These are phyloP conservation scores for Mycalesis mineus DNA, from an alignment of 2,888 invertebrate species.

Conservation along the genomic window DNA sequence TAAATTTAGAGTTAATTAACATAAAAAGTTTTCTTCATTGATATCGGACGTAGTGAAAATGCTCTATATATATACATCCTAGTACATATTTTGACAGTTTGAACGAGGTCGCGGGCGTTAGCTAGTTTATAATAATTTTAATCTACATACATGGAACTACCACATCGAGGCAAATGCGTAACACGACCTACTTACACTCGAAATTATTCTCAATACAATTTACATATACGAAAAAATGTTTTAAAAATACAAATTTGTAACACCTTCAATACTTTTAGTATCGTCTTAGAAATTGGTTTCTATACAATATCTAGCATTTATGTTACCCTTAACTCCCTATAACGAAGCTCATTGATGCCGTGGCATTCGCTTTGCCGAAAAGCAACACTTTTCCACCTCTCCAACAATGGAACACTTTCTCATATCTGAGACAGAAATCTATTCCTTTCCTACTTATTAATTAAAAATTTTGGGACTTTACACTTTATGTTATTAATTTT, in stretches of 20 bases:
- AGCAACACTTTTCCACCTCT: conserved; percentile 48
- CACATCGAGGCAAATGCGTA: conserved; percentile 24
- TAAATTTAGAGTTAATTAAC: no score
- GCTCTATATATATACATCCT: no score
- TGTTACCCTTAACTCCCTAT: conserved; percentile 72
- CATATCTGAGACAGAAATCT: conserved; percentile 62
- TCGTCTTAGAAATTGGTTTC: conserved; percentile 66
- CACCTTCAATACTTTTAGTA: conserved; percentile 73
- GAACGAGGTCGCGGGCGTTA: no score
- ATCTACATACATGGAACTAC: conserved; percentile 20
- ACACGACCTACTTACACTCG: conserved; percentile 13
- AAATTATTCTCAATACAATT: conserved; percentile 31
- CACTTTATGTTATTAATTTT: conserved; percentile 7
- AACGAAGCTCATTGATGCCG: conserved; percentile 71
- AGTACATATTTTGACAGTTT: no score
- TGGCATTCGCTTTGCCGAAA: conserved; percentile 48
- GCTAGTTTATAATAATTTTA: no score
- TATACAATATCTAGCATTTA: conserved; percentile 62
- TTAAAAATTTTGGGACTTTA: conserved; percentile 8
- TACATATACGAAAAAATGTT: conserved; percentile 25
- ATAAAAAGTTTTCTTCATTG: no score
- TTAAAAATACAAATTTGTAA: conserved; percentile 76
- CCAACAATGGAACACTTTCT: conserved; percentile 60
- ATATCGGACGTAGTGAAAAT: no score
- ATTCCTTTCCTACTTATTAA: conserved; percentile 15